Conservation (phyloP, 2,113 vertebrate genomes). For the Syngnathus typhle region DNA sequence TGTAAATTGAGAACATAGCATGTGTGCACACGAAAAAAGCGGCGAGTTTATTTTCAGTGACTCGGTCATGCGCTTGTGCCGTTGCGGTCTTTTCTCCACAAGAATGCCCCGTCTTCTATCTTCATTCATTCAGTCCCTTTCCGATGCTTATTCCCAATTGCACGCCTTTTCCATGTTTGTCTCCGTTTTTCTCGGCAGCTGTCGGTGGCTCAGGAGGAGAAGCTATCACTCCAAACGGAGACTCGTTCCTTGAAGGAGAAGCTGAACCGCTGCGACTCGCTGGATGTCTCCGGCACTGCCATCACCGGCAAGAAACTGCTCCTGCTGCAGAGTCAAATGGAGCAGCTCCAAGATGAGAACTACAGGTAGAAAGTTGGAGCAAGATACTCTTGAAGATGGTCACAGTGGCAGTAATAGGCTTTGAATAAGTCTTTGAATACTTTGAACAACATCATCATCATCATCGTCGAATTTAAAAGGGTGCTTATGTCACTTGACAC, state of each 20-base stretch:
- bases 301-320: constrained; percentile 83
- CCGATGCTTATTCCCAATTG: neutral
- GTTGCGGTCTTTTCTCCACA: neutral
- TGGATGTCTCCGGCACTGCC: constrained; percentile 55
- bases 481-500: neutral
- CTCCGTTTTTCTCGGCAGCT: constrained; percentile 52
- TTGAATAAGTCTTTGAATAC: neutral
- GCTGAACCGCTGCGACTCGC: constrained; percentile 54
- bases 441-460: too few species aligned
- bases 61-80: neutral
- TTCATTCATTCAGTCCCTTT: neutral
- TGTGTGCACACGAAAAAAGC: constrained; percentile 19
- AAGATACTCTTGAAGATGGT: too few species aligned
- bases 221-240: constrained; percentile 71
- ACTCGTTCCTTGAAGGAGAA: constrained; percentile 68
- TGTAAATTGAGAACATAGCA: constrained; percentile 41
- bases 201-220: constrained; percentile 77
- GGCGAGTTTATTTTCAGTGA: constrained; percentile 3
- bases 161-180: neutral
- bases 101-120: neutral
- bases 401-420: neutral
- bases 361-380: constrained; percentile 72
- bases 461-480: too few species aligned
- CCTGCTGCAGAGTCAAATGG: constrained; percentile 84
- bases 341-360: constrained; percentile 88